These are phyloP conservation scores for Drusus annulatus DNA, from an alignment of 1,140 invertebrate species.

Conservation along the genomic window DNA sequence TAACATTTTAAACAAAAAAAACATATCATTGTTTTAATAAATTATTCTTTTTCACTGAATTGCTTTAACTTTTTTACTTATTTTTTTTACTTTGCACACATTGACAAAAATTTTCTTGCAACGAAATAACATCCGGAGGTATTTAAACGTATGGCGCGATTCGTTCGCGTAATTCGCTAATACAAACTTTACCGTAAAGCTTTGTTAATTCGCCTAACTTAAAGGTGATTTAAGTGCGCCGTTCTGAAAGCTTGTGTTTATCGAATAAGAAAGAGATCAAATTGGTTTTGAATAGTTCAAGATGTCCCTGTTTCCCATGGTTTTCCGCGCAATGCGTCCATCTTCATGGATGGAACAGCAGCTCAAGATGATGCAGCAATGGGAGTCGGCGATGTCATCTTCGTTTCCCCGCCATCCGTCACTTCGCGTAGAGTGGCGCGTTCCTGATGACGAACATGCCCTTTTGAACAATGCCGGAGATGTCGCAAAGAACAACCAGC, in stretches of 20 bases:
- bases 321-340: constrained; percentile 47
- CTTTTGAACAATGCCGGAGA: not conserved
- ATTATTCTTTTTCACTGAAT: too few relatives aligned
- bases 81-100: too few relatives aligned
- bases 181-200: not conserved
- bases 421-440: constrained; percentile 47
- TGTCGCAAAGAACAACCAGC: not conserved
- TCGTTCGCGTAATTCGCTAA: not conserved
- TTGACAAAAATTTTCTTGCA: too few relatives aligned
- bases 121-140: not conserved
- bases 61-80: too few relatives aligned
- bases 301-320: constrained; percentile 51
- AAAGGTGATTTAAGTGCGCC: not conserved
- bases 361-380: constrained; percentile 50
- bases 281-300: not conserved
- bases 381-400: constrained; percentile 44
- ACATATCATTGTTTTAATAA: too few relatives aligned
- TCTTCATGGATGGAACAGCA: constrained; percentile 50
- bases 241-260: not conserved
- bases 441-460: constrained; percentile 12
- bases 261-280: not conserved
- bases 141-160: constrained; percentile 24
- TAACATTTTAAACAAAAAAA: too few relatives aligned
- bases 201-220: not conserved
- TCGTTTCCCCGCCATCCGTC: constrained; percentile 40